phyloP scores from a whole-genome alignment of 2,888 invertebrate species.

The Fabriciana adippe region DNA sequence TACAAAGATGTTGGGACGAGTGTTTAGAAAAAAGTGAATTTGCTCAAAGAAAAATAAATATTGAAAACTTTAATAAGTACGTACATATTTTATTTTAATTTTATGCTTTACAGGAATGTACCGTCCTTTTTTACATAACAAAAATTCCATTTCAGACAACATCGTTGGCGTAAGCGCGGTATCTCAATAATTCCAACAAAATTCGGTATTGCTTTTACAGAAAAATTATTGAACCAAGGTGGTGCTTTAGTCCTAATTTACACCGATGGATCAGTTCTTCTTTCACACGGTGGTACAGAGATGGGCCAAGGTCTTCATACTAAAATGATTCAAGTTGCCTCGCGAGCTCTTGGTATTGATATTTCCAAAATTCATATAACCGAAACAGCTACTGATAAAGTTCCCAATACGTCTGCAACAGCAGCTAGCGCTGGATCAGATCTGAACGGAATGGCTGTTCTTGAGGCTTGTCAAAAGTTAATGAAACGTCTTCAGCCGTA shows the following conservation, averaged over 20 bases:
- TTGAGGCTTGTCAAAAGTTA: slow-evolving; percentile 90
- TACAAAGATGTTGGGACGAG: slow-evolving; percentile 90
- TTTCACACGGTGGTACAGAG: slow-evolving; percentile 96
- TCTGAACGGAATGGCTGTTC: slow-evolving; percentile 94
- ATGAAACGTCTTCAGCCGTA: slow-evolving; percentile 88
- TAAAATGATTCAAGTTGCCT: slow-evolving; percentile 96
- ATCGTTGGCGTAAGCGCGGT: slow-evolving; percentile 94
- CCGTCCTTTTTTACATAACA: not conserved
- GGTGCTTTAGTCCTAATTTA: slow-evolving; percentile 95
- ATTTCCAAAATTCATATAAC: slow-evolving; percentile 88
- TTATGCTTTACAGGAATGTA: not conserved
- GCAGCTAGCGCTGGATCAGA: slow-evolving; percentile 95
- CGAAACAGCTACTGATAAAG: slow-evolving; percentile 94
- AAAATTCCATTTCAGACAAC: slow-evolving; percentile 76
- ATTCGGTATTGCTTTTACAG: slow-evolving; percentile 92
- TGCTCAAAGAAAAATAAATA: slow-evolving; percentile 76
- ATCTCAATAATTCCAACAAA: slow-evolving; percentile 91
- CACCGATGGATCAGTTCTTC: slow-evolving; percentile 92
- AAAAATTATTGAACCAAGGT: slow-evolving; percentile 89
- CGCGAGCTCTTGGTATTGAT: slow-evolving; percentile 86
- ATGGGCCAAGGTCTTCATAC: slow-evolving; percentile 99
- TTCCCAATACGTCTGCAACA: slow-evolving; percentile 94
- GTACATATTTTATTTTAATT: slow-evolving; percentile 36
- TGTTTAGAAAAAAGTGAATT: slow-evolving; percentile 87
- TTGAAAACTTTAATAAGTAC: slow-evolving; percentile 88